These are phyloP conservation scores for Podabrus alpinus DNA, from an alignment of 2,888 invertebrate species.

Conservation along the genomic window DNA sequence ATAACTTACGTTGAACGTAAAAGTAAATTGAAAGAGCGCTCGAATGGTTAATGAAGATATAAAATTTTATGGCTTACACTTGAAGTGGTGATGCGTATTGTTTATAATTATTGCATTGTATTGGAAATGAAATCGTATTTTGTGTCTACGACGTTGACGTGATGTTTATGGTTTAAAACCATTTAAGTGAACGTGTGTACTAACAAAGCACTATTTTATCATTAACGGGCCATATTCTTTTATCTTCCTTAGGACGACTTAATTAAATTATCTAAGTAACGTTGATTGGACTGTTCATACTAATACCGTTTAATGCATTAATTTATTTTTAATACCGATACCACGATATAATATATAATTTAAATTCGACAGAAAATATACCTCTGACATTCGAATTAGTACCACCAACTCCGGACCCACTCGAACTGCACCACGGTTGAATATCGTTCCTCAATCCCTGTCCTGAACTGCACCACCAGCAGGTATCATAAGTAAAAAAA, in stretches of 20 bases:
- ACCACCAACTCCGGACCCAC: too few relatives aligned
- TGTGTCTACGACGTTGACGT: not conserved
- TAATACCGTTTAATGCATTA: too few relatives aligned
- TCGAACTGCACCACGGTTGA: too few relatives aligned
- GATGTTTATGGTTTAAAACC: slow-evolving; percentile 2
- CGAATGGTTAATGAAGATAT: slow-evolving; percentile 8
- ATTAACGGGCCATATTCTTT: not conserved
- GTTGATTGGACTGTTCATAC: not conserved
- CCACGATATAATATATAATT: too few relatives aligned
- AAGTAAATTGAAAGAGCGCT: not conserved
- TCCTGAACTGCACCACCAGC: too few relatives aligned
- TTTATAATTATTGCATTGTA: not conserved
- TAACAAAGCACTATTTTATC: not conserved
- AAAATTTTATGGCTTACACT: slow-evolving; percentile 7
- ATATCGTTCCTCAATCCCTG: too few relatives aligned
- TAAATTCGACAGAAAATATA: too few relatives aligned
- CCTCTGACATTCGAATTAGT: too few relatives aligned
- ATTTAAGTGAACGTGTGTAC: not conserved
- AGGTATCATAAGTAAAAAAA: too few relatives aligned
- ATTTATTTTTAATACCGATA: too few relatives aligned
- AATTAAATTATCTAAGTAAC: not conserved
- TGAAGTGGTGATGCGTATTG: slow-evolving; percentile 1
- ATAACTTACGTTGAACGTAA: not conserved
- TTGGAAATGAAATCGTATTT: not conserved
- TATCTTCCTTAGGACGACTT: not conserved